phyloP scores from a whole-genome alignment of 2,113 vertebrate genomes.

The Xerus inauris region DNA sequence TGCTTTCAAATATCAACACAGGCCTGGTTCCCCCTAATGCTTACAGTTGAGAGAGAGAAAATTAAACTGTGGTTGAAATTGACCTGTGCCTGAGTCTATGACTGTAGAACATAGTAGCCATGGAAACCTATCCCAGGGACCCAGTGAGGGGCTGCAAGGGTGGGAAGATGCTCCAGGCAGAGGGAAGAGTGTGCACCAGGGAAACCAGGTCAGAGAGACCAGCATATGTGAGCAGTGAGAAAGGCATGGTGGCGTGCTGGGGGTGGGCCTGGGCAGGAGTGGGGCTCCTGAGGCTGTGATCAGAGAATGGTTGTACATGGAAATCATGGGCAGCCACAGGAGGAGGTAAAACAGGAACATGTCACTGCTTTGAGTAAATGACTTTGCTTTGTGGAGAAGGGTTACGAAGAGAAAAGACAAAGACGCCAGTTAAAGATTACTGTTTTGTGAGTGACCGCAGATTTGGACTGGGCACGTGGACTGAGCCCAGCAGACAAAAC shows the following conservation, averaged over 20 bases:
- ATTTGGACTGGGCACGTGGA: background rate
- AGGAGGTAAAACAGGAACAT: background rate
- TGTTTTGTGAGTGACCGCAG: background rate
- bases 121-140: constrained; percentile 49
- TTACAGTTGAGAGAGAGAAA: background rate
- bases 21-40: background rate
- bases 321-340: background rate
- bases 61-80: constrained; percentile 29
- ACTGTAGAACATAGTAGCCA: constrained; percentile 41
- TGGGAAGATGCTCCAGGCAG: background rate
- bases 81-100: background rate
- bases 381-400: background rate
- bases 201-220: background rate
- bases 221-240: background rate
- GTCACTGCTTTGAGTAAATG: background rate
- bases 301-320: background rate
- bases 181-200: background rate
- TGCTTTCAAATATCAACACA: background rate
- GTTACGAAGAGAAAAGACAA: background rate
- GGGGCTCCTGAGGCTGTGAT: background rate
- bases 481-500: background rate
- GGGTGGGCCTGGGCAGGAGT: background rate
- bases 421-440: background rate
- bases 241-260: too few species aligned
- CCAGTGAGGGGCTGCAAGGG: background rate